phyloP scores from a whole-genome alignment of 1,140 invertebrate genomes.

The Drosophila kanapiae region DNA sequence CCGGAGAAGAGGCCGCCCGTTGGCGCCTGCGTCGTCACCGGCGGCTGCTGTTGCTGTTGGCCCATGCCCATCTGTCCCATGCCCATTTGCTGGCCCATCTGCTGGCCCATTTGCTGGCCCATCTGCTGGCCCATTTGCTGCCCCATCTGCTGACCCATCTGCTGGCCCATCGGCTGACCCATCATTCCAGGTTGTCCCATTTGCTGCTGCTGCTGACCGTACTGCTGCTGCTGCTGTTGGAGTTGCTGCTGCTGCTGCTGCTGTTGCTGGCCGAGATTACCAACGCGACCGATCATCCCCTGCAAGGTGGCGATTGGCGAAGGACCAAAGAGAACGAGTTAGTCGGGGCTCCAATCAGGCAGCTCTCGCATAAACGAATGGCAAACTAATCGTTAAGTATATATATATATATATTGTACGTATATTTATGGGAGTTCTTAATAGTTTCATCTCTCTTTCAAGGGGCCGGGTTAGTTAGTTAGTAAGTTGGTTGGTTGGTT shows the following conservation, averaged over 20 bases:
- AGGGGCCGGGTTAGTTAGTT: constrained; percentile 42
- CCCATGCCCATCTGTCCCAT: constrained; percentile 61
- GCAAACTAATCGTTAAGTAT: constrained; percentile 73
- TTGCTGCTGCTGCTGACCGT: constrained; percentile 83
- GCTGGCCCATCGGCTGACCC: constrained; percentile 78
- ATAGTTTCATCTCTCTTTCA: constrained; percentile 39
- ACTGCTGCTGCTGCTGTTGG: constrained; percentile 81
- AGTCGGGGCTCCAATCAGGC: constrained; percentile 52
- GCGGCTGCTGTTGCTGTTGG: constrained; percentile 80
- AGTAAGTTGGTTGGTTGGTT: constrained; percentile 17
- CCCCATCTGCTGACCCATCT: constrained; percentile 78
- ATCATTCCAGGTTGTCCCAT: constrained; percentile 76
- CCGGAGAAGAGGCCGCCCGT: constrained; percentile 84
- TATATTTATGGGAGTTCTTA: constrained; percentile 51
- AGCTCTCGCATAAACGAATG: constrained; percentile 57
- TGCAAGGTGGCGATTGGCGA: constrained; percentile 77
- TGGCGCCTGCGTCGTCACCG: constrained; percentile 72
- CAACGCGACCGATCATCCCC: constrained; percentile 88
- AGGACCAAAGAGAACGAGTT: constrained; percentile 64
- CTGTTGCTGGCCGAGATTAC: constrained; percentile 87
- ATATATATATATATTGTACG: constrained; percentile 36
- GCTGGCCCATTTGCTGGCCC: constrained; percentile 78
- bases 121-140: constrained; percentile 81
- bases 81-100: constrained; percentile 47
- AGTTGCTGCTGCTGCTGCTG: constrained; percentile 83